Conservation (phyloP, 2,113 vertebrate genomes). For the Sphaerodactylus townsendi region DNA sequence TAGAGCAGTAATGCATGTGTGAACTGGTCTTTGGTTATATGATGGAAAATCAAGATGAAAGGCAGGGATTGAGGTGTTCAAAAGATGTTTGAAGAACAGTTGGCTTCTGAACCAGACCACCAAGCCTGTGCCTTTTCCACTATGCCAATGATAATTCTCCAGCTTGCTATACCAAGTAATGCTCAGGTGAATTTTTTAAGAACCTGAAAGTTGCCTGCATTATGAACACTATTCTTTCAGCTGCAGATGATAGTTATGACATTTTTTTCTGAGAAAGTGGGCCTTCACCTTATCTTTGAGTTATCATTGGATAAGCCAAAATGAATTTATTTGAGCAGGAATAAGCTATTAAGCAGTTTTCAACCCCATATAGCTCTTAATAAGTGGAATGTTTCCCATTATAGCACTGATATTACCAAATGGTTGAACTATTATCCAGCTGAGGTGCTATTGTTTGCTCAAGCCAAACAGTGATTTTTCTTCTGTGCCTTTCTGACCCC, state of each 20-base stretch:
- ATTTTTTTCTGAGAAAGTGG: conserved; percentile 42
- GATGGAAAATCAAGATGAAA: background rate
- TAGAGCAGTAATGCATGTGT: background rate
- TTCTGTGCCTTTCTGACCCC: conserved; percentile 30
- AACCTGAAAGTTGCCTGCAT: background rate
- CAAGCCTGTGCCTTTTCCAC: background rate
- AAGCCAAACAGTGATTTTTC: conserved; percentile 10
- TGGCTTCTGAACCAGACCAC: background rate
- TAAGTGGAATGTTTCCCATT: conserved; percentile 20
- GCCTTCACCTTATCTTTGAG: conserved; percentile 40
- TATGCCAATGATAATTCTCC: conserved; percentile 17
- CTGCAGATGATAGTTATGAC: conserved; percentile 12
- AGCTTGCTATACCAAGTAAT: conserved; percentile 9
- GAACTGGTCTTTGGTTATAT: background rate
- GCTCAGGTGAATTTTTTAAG: background rate
- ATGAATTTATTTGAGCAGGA: conserved; percentile 50
- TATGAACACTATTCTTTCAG: conserved; percentile 29
- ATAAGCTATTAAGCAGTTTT: conserved; percentile 3
- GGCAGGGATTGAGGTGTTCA: background rate
- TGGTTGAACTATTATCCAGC: conserved; percentile 30
- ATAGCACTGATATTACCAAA: conserved; percentile 42
- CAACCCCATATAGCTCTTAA: conserved; percentile 28
- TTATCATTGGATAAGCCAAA: conserved; percentile 35
- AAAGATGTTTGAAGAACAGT: background rate
- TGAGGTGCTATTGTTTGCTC: conserved; percentile 9